Evolutionary conservation across 2,113 vertebrate genomes (phyloP), one percentile per base, ranked within the genome.

Genomic region (Carassius auratus): DNA sequence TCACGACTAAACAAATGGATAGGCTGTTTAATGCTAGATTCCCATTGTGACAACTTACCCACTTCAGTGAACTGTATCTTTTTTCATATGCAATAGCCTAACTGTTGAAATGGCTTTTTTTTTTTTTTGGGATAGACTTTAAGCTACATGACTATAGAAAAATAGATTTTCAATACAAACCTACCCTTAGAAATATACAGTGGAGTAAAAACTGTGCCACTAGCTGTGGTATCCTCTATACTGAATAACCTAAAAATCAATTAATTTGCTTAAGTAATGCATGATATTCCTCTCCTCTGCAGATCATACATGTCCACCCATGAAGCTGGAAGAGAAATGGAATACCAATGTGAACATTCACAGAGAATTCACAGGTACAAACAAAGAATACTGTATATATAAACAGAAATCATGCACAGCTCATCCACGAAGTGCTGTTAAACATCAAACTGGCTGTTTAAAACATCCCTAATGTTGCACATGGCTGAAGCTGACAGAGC

Each of bases 281-380:
- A 15, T 52, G 10, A 0, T 26, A 59, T 57, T 57, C 55, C 62
- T 92, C 79, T 86, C 76, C 15, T 85, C 42, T 79, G 50, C 76
- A 95, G 94, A 92, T 90, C 88, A 87, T 9, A 77, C 90, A 9
- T 99, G 98, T 89, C 97, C 97, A 81, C 30, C 89, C 62, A 86
- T 98, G 90, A 96, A 90, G 88, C 90, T 93, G 55, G 93, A 94
- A 71, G 92, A 92, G 30, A 88, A 23, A 89, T 94, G 92, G 52
- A 94, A 95, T 91, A 92, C 89, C 73, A 87, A 90, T 77, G 90
- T 91, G 85, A 93, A 92, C 88, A 93, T 94, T 81, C 92, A 92
- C 33, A 84, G 88, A 84, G 90, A 94, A 84, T 86, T 96, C 89
- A 93, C 95, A 95, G 98, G 98, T 99, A 94, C 90, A 90, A 84